Percentiles rank a stretch among this genome's conserved stretches.
Conservation (phyloP, 1,140 invertebrate genomes). For the Drosophila gunungcola region DNA sequence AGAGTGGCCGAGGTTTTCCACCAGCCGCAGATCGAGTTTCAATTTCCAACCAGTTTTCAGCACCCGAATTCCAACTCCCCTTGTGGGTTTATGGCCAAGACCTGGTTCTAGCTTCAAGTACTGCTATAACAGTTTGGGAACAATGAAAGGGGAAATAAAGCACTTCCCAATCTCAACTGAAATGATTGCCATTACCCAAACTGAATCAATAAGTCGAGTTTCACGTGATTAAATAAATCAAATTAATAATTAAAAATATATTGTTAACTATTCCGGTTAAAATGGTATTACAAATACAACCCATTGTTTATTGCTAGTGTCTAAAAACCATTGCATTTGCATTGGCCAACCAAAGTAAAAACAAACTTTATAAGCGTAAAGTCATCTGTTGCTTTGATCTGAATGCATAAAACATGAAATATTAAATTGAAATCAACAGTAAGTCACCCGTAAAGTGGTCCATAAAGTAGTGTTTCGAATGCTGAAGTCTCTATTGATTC, state of each 20-base stretch:
- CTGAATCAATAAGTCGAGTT: background rate
- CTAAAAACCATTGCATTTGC: no score
- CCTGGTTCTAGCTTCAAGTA: conserved; percentile 22
- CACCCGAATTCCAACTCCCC: conserved; percentile 17
- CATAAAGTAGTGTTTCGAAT: conserved; percentile 8
- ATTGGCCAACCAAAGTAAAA: no score
- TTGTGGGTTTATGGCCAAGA: conserved; percentile 16
- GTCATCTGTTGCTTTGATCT: no score
- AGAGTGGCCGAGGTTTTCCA: conserved; percentile 18
- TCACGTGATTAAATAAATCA: background rate
- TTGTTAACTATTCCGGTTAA: background rate
- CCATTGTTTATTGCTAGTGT: no score
- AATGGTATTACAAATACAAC: background rate
- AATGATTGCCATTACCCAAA: background rate
- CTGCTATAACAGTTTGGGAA: background rate
- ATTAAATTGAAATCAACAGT: background rate
- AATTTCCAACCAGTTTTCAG: conserved; percentile 41
- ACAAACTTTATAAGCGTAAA: no score
- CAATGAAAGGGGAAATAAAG: no score
- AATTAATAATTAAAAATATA: background rate
- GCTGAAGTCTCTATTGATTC: conserved; percentile 6
- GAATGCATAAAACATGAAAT: background rate
- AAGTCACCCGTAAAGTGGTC: background rate
- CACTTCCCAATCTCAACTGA: background rate
- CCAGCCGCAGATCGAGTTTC: conserved; percentile 12